Conservation (phyloP, 1,140 invertebrate genomes). For the Zaprionus kolodkinae region DNA sequence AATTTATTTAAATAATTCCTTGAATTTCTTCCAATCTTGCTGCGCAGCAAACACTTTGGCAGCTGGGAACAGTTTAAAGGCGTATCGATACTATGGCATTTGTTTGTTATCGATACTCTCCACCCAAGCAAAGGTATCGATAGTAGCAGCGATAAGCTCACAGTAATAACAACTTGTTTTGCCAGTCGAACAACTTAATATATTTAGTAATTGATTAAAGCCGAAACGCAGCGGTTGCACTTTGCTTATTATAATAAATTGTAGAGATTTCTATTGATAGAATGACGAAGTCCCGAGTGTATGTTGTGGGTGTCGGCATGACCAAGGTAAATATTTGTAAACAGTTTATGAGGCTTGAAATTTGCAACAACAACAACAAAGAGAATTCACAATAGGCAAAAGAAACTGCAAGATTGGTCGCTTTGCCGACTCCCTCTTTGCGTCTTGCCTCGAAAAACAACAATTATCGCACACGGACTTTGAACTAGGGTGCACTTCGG, state of each 20-base stretch:
- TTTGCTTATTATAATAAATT: slow-evolving; percentile 19
- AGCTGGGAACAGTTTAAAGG: not conserved
- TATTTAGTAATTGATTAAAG: slow-evolving; percentile 37
- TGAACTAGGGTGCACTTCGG: slow-evolving; percentile 67
- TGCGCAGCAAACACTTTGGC: not conserved
- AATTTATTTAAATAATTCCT: too few relatives aligned
- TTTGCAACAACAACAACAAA: slow-evolving; percentile 7
- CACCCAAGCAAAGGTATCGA: not conserved
- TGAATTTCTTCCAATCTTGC: not conserved
- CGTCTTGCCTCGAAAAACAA: slow-evolving; percentile 8
- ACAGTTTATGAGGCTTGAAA: not conserved
- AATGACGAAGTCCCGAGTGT: slow-evolving; percentile 88
- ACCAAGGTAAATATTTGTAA: slow-evolving; percentile 89
- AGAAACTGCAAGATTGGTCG: slow-evolving; percentile 28
- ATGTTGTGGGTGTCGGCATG: slow-evolving; percentile 98
- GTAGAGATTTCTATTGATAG: slow-evolving; percentile 10
- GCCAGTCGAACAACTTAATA: slow-evolving; percentile 11
- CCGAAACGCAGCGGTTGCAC: slow-evolving; percentile 40
- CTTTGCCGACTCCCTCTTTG: not conserved
- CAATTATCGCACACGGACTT: slow-evolving; percentile 63
- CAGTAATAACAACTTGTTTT: slow-evolving; percentile 17
- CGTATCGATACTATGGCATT: not conserved
- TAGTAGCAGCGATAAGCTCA: not conserved
- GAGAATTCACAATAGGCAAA: slow-evolving; percentile 1
- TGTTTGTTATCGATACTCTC: not conserved